Evolutionary conservation across 2,797 vertebrate species (phyloP), one percentile per base, ranked within the genome.

Genomic region (Rhincodon typus): DNA sequence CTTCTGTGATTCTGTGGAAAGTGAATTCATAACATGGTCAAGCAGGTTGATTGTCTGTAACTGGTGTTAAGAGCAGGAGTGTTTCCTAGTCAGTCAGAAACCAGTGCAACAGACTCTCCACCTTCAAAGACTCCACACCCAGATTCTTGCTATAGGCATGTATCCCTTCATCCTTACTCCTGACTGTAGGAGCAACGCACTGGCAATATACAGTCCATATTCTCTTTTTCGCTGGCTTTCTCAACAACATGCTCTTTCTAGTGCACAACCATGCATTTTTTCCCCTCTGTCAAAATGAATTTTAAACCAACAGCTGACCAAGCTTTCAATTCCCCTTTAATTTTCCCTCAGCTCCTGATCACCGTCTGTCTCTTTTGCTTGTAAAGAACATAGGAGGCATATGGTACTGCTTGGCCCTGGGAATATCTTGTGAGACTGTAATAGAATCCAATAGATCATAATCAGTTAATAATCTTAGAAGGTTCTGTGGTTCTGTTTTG

Each of bases 401-500:
- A 21, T 42, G 8, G 6, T 12, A 93, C 69, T 42, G 66, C 62
- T 66, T 93, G 21, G 19, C 17, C 66, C 90, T 69, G 21, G 19
- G 10, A 23, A 93, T 13, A 34, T 93, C n/a, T 69, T 10, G 23
- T 69, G 90, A 21, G 66, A 42, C 66, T 25, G 23, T 42, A 93
- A 93, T 69, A 17, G n/a, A 42, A 69, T 46, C 90, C 42, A 93
- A 93, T 25, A 93, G 66, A 38, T 93, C 90, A 38, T 38, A 69
- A 42, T 8, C 62, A 66, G 42, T 93, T 93, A 93, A 42, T 30
- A 93, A 23, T 93, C 21, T 42, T 38, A 1, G 38, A 93, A 93
- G 90, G 90, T 67, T 67, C 57, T 67, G 34, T 1, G 88, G 88
- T 91, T 91, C 53, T 91, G 57, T 91, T 91, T 91, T 42, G 90